Percentiles rank a stretch among this genome's conserved stretches.
phyloP scores from a whole-genome alignment of 1,140 invertebrate genomes.

The Archegozetes longisetosus region DNA sequence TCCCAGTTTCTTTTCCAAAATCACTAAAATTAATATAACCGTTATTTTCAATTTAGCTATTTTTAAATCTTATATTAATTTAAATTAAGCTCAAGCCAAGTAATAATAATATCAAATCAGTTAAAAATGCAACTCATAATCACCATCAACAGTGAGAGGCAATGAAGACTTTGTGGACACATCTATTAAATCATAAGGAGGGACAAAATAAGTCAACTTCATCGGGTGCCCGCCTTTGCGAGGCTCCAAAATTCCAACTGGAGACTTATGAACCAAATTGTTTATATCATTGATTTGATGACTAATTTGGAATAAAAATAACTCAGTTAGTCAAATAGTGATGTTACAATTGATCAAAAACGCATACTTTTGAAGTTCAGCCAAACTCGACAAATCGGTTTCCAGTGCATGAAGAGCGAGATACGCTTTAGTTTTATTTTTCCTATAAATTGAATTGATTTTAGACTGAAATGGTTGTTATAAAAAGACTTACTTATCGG shows the following conservation, averaged over 20 bases:
- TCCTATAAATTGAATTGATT: conserved; percentile 28
- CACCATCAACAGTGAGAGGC: conserved; percentile 51
- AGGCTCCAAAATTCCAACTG: conserved; percentile 50
- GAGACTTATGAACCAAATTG: conserved; percentile 70
- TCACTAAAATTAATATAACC: conserved; percentile 26
- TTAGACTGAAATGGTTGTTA: neutral
- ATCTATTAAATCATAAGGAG: conserved; percentile 80
- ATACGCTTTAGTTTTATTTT: conserved; percentile 70
- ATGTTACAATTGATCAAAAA: neutral
- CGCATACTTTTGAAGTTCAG: conserved; percentile 53
- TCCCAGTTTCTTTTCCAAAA: conserved; percentile 52
- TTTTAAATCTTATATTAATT: too few species aligned
- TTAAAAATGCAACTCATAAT: conserved; percentile 12
- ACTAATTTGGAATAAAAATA: conserved; percentile 1
- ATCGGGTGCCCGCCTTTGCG: conserved; percentile 56
- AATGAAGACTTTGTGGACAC: conserved; percentile 50
- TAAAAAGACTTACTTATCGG: conserved; percentile 61
- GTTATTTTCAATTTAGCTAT: conserved; percentile 1
- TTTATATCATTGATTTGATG: conserved; percentile 53
- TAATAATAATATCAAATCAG: too few species aligned
- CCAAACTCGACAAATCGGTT: conserved; percentile 66
- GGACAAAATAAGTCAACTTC: conserved; percentile 84
- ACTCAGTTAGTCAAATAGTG: too few species aligned
- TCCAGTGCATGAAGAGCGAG: conserved; percentile 79
- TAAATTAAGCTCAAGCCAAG: conserved; percentile 7